Base-by-base conservation (phyloP, 2,113 vertebrate species). In the Pseudorectes ferrugineus region DNA sequence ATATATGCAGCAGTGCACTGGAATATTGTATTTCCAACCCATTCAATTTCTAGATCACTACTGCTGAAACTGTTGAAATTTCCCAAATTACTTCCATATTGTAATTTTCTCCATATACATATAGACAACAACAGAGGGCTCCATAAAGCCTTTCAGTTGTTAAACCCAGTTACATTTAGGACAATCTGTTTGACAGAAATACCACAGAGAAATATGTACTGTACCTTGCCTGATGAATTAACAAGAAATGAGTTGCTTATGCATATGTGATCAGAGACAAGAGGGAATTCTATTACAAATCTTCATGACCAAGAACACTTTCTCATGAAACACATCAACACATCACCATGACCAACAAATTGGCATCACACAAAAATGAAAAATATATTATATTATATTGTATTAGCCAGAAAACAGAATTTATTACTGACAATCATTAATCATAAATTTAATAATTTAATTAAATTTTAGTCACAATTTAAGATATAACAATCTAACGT, bases 1-100 rank as follows among this genome's bases (percentile, higher is more conserved):
- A 98, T 54, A 97, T 96, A 97, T 97, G 97, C 97, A 91, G 94
- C 95, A 92, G 68, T 91, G 96, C 96, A 94, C 97, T 85, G 94
- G 86, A 97, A 97, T 93, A 96, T 49, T 92, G 78, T 89, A 62
- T 95, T 97, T 96, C 87, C 95, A 97, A 88, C 38, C 82, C 46
- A 43, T 97, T 97, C 97, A 70, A 85, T 97, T 96, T 97, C 95
- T 95, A 96, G 87, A 97, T 96, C 43, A 20, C 92, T 91, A 92
- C 49, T 94, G 91, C 92, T 95, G 71, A 92, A 97, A 97, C 75
- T 72, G 94, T 78, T 96, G 89, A 93, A 96, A 97, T 97, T 97
- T 97, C 93, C 94, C 93, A 96, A 95, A 97, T 97, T 96, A 97
- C 92, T 95, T 89, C 72, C 88, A 95, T 95, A 95, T 95, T 94